phyloP scores from a whole-genome alignment of 2,888 invertebrate genomes.

The Marasmarcha lunaedactyla region DNA sequence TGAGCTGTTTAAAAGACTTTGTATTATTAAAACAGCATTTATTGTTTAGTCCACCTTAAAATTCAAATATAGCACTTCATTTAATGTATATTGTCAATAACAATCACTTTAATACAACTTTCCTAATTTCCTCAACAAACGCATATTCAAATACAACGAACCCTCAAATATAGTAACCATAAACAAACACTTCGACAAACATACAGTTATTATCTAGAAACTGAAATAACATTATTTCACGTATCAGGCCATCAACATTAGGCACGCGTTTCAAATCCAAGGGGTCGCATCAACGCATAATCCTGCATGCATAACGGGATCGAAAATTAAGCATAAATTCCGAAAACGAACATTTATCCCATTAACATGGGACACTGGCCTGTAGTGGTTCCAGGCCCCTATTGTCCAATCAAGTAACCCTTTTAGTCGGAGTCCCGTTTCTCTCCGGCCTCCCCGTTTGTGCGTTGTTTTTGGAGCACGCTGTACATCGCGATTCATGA shows the following conservation, averaged over 20 bases:
- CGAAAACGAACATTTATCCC: slow-evolving; percentile 62
- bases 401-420: slow-evolving; percentile 61
- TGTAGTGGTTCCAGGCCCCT: slow-evolving; percentile 36
- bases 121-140: no score
- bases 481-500: slow-evolving; percentile 65
- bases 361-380: slow-evolving; percentile 61
- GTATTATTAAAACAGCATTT: no score
- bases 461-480: slow-evolving; percentile 6
- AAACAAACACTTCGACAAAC: no score
- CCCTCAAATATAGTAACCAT: no score
- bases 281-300: slow-evolving; percentile 45
- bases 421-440: slow-evolving; percentile 24
- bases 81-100: no score
- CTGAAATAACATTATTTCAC: slow-evolving; percentile 19
- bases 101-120: no score
- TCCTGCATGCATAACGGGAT: slow-evolving; percentile 62
- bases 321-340: slow-evolving; percentile 70
- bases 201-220: not conserved
- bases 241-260: slow-evolving; percentile 48
- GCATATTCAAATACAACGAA: no score
- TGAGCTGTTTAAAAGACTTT: no score
- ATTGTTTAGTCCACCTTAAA: no score
- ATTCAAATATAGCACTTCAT: no score
- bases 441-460: no score
- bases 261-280: slow-evolving; percentile 32